Base-by-base conservation (phyloP, 2,888 invertebrate genomes). In the Noctua janthina region DNA sequence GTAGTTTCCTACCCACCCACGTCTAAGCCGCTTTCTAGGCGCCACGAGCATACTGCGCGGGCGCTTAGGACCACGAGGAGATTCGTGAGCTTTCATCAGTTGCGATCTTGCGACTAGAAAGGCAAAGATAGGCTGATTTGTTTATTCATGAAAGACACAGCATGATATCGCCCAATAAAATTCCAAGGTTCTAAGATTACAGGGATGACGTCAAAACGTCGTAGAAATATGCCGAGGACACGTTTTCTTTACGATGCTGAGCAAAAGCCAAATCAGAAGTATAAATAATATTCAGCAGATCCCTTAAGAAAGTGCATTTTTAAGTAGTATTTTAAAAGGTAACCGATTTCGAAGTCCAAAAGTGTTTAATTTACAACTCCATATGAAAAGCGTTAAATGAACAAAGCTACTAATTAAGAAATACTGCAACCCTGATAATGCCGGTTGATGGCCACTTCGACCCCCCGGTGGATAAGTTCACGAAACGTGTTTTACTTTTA, bases 401-500 rank as follows among this genome's bases (percentile, higher is more conserved):
- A 76, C 64, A 79, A 78, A 78, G 54, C 23, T 54, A 39, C 13
- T 67, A 77, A 79, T 77, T 86, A 82, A 85, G 64, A 82, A 80
- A 76, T 73, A 70, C 74, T 71, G 64, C 69, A 86, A 87, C 81
- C 89, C 90, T 89, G 84, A 89, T 84, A 82, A 80, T 64, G 64
- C 29, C 56, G n/a, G 23, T 35, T 84, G 87, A 89, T 79, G 82
- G 81, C 77, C 81, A 59, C 35, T 49, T 49, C 77, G 86, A 82
- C 78, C 81, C 76, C 81, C 66, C 29, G 46, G 46, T 76, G 76
- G 78, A 74, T 74, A 78, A 78, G 74, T 74, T 79, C 79, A 84
- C 81, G 79, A 87, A 89, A 90, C 90, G 62, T 86, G 89, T 90
- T 87, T 87, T 86, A 79, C 70, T 59, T 59, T 59, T 35, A 35